A percentile compares a stretch with the other conserved stretches of the same genome.
phyloP scores from a whole-genome alignment of 64 coral and sea anemone species.

The Pocillopora damicornis region DNA sequence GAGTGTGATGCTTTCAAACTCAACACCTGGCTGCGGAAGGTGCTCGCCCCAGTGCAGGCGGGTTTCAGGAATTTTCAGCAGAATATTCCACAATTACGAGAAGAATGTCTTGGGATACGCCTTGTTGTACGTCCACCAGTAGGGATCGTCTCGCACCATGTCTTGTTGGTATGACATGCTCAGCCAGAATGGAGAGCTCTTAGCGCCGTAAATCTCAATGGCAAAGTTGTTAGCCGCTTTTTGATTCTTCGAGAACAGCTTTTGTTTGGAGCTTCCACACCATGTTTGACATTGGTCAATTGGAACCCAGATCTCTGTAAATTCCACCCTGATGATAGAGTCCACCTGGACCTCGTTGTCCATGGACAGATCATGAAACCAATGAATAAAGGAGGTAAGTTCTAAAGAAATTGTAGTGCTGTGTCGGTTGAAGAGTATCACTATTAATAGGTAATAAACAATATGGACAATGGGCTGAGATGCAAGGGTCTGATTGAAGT shows the following conservation, averaged over 20 bases:
- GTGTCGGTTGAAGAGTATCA: too few relatives aligned
- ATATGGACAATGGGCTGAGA: too few relatives aligned
- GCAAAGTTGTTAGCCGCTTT: constrained; percentile 41
- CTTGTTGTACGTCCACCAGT: constrained; percentile 65
- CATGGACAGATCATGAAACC: constrained; percentile 56
- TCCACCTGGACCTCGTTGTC: constrained; percentile 55
- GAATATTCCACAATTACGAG: constrained; percentile 48
- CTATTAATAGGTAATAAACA: too few relatives aligned
- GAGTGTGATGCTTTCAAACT: constrained; percentile 47
- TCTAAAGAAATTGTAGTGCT: too few relatives aligned
- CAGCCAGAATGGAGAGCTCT: constrained; percentile 60
- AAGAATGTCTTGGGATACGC: constrained; percentile 38
- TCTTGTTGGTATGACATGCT: constrained; percentile 47
- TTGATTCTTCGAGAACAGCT: constrained; percentile 38
- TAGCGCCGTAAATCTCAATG: constrained; percentile 68
- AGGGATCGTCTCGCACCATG: constrained; percentile 70
- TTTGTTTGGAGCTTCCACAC: constrained; percentile 28
- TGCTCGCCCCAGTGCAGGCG: constrained; percentile 71
- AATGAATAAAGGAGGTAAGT: not conserved
- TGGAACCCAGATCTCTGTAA: constrained; percentile 78
- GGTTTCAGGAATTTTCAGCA: constrained; percentile 22
- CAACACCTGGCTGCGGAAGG: constrained; percentile 37
- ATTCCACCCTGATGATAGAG: constrained; percentile 51
- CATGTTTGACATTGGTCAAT: constrained; percentile 47
- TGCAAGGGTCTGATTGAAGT: too few relatives aligned